Evolutionary conservation across 2,888 invertebrate genomes (phyloP).

Genomic region (Nudaria mundana): DNA sequence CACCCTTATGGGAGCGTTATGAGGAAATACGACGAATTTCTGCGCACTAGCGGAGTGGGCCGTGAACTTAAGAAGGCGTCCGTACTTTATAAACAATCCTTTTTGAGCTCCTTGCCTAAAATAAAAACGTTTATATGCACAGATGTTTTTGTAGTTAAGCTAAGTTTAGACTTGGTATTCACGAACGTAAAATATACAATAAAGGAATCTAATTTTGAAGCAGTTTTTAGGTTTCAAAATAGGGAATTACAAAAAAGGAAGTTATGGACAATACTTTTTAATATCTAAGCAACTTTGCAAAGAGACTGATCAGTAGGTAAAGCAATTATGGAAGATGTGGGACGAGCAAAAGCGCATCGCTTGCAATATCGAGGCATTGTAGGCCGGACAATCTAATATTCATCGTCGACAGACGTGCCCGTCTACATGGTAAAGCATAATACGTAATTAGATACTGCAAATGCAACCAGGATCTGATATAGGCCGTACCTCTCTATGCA

Average conservation of each 20-base stretch:
- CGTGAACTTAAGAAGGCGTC: slow-evolving; percentile 57
- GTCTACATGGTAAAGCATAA: slow-evolving; percentile 74
- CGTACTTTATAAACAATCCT: slow-evolving; percentile 35
- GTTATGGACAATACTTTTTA: too few relatives aligned
- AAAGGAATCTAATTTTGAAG: too few relatives aligned
- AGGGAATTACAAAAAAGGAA: too few relatives aligned
- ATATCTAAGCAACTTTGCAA: not conserved
- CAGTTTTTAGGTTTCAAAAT: too few relatives aligned
- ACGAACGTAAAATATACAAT: too few relatives aligned
- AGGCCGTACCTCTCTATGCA: slow-evolving; percentile 61
- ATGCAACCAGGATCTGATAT: slow-evolving; percentile 60
- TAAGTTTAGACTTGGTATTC: too few relatives aligned
- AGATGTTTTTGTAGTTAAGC: too few relatives aligned
- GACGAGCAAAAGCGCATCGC: slow-evolving; percentile 36
- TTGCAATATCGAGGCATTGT: slow-evolving; percentile 54
- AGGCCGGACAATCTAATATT: slow-evolving; percentile 72
- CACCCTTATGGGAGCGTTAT: slow-evolving; percentile 78
- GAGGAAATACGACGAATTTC: slow-evolving; percentile 79
- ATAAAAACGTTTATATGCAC: too few relatives aligned
- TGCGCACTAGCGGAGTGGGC: slow-evolving; percentile 55
- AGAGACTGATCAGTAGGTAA: slow-evolving; percentile 8
- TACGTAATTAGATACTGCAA: slow-evolving; percentile 78
- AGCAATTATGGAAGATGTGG: slow-evolving; percentile 50
- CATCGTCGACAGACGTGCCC: slow-evolving; percentile 68
- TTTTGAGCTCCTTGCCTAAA: too few relatives aligned